Evolutionary conservation across 2,888 invertebrate species (phyloP), one percentile per base, ranked within the genome.

Genomic region (Ganaspis brasiliensis): DNA sequence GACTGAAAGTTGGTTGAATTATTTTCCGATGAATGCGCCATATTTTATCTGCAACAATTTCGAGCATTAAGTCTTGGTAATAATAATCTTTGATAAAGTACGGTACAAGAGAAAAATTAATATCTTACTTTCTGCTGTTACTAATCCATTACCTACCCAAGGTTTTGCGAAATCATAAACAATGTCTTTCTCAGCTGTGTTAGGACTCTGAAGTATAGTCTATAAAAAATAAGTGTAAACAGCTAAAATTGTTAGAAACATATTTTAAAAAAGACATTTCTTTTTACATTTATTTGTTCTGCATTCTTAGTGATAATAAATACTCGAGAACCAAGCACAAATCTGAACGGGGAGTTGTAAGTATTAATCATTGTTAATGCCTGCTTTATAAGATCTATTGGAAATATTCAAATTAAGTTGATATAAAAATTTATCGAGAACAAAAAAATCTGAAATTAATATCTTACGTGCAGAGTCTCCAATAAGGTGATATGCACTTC

Each of bases 321-420:
- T 19, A 52, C 52, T 52, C 52, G 52, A 19, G 52, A 9, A 9
- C 52, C 52, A 52, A 52, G 6, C 16, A 52, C 2, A 19, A 52
- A 9, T 0, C 52, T n/a, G 16, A 52, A 52, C 16, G 52, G 52
- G 4, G 52, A 52, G 16, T n/a, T 52, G 6, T 52, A 73, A 52
- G 61, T 26, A 45, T 61, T 59, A 61, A 45, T 49, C 49, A 37
- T 73, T 73, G 16, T 52, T 31, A 75, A 19, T 52, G n/a, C n/a
- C n/a, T n/a, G n/a, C n/a, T n/a, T n/a, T n/a, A n/a, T n/a, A n/a
- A 52, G 8, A 31, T 35, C 35, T n/a, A n/a, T 31, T 24, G 26
- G 31, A 59, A 16, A n/a, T 2, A 52, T n/a, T n/a, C n/a, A n/a
- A n/a, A n/a, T n/a, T n/a, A n/a, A 57, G 24, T 14, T 57, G 26